Percentiles rank a stretch among this genome's conserved stretches.
phyloP scores from a whole-genome alignment of 2,888 invertebrate genomes.

The Nomada ferruginata region DNA sequence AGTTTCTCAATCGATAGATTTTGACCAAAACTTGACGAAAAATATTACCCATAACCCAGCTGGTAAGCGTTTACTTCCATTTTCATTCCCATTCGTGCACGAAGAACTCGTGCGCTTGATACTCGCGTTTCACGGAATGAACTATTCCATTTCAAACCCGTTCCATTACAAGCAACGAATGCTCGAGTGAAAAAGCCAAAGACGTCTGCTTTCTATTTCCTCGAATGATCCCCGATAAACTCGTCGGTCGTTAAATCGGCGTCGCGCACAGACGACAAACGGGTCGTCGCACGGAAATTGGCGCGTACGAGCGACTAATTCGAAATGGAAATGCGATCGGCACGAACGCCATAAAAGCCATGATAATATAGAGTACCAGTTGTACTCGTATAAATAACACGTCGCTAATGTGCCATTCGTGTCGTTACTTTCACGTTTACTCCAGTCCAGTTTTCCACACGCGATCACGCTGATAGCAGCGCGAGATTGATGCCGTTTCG shows the following conservation, averaged over 20 bases:
- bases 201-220: no score
- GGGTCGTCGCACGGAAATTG: neutral
- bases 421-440: neutral
- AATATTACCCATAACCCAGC: no score
- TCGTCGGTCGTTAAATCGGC: neutral
- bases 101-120: no score
- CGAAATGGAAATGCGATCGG: constrained; percentile 16
- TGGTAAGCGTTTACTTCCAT: no score
- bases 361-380: neutral
- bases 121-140: no score
- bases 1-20: no score
- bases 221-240: no score
- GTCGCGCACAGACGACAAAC: neutral
- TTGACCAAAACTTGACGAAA: no score
- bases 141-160: no score
- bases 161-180: no score
- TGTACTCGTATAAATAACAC: neutral
- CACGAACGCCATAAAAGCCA: neutral
- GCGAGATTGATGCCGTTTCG: neutral
- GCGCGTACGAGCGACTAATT: constrained; percentile 7
- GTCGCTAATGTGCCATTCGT: neutral
- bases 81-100: no score
- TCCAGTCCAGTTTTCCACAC: constrained; percentile 8
- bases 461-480: constrained; percentile 6
- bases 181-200: no score